phyloP scores from a whole-genome alignment of 2,888 invertebrate species.

The Tetranychus truncatus region DNA sequence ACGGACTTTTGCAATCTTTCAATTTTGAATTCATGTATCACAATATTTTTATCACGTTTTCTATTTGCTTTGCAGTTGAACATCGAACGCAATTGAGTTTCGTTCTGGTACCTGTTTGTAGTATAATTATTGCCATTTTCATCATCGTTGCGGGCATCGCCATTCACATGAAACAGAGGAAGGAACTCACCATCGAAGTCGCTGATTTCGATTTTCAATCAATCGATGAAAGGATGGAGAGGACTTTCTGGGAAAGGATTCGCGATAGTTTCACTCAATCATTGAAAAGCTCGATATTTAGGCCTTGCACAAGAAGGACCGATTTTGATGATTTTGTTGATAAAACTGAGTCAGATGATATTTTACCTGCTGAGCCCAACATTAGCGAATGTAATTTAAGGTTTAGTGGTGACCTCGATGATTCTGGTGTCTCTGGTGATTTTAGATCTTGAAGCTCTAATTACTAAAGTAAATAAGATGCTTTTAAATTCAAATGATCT shows the following conservation, averaged over 20 bases:
- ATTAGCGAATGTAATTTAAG: not conserved
- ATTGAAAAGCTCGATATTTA: constrained; percentile 30
- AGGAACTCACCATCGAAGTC: constrained; percentile 62
- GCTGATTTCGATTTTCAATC: constrained; percentile 43
- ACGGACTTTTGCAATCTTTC: not conserved
- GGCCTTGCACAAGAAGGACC: not conserved
- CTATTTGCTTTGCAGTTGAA: constrained; percentile 40
- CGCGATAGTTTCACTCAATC: constrained; percentile 53
- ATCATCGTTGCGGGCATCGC: constrained; percentile 69
- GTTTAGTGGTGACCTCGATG: not conserved
- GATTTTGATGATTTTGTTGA: not conserved
- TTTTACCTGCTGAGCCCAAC: not conserved
- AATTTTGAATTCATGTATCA: too few relatives aligned
- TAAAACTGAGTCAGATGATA: not conserved
- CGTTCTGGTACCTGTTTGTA: constrained; percentile 66
- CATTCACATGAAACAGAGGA: constrained; percentile 61
- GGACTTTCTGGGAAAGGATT: constrained; percentile 62
- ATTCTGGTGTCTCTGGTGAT: not conserved
- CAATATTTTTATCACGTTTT: not conserved
- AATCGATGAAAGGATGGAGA: constrained; percentile 61
- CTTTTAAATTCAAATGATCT: too few relatives aligned
- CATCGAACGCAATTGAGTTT: constrained; percentile 66
- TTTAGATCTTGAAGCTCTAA: not conserved
- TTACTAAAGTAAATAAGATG: too few relatives aligned
- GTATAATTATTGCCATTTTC: constrained; percentile 59